A percentile compares a stretch with the other conserved stretches of the same genome.
Evolutionary conservation across 1,140 invertebrate genomes (phyloP).

Genomic region (Ceratina calcarata): DNA sequence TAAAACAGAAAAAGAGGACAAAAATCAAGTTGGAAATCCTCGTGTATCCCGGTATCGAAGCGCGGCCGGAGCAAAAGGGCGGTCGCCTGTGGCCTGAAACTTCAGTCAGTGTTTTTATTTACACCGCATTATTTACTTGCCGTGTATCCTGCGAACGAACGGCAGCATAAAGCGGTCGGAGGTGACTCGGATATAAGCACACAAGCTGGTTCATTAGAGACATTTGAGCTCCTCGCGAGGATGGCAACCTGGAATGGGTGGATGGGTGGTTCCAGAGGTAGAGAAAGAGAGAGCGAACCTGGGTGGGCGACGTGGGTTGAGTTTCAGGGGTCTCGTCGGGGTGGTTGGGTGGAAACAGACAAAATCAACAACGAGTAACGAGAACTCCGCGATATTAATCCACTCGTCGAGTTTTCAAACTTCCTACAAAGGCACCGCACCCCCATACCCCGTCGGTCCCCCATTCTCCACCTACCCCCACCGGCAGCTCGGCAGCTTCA

Average conservation of each 20-base stretch:
- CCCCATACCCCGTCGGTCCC: conserved; percentile 33
- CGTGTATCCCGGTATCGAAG: background rate
- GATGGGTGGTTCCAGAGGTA: conserved; percentile 42
- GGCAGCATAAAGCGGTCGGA: conserved; percentile 69
- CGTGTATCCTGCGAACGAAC: conserved; percentile 64
- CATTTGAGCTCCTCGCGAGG: conserved; percentile 76
- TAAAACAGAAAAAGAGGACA: background rate
- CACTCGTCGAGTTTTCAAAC: conserved; percentile 82
- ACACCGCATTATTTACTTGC: conserved; percentile 73
- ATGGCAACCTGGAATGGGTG: conserved; percentile 48
- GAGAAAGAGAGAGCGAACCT: conserved; percentile 54
- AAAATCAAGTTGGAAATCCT: too few relatives aligned
- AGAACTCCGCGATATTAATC: conserved; percentile 81
- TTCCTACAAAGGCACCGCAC: conserved; percentile 79
- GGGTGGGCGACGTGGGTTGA: conserved; percentile 57
- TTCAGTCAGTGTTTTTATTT: conserved; percentile 71
- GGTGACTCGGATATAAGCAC: conserved; percentile 75
- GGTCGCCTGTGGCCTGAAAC: conserved; percentile 23
- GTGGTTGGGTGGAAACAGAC: conserved; percentile 75
- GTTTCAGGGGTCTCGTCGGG: conserved; percentile 60
- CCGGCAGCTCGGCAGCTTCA: conserved; percentile 36
- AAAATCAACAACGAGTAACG: conserved; percentile 81
- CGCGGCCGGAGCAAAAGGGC: background rate
- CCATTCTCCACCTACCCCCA: background rate
- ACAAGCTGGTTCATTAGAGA: conserved; percentile 80